These are phyloP conservation scores for Dendrolimus kikuchii DNA, from an alignment of 1,140 invertebrate genomes.

Conservation along the genomic window DNA sequence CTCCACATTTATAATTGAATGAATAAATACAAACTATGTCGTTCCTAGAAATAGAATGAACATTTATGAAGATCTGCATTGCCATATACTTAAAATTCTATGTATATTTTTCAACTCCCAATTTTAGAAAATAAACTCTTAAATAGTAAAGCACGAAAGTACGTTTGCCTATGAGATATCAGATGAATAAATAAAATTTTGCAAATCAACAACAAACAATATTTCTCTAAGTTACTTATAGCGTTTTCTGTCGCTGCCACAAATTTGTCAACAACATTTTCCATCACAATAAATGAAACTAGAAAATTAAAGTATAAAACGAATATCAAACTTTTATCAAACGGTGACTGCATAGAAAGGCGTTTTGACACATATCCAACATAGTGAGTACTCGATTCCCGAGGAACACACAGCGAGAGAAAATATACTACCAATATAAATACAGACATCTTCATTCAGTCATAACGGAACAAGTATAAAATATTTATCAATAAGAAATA, in stretches of 20 bases:
- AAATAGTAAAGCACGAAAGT: constrained; percentile 54
- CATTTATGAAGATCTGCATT: constrained; percentile 70
- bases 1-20: constrained; percentile 49
- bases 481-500: constrained; percentile 73
- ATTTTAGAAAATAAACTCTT: constrained; percentile 60
- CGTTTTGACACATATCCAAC: constrained; percentile 69
- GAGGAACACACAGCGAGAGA: constrained; percentile 59
- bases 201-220: constrained; percentile 66
- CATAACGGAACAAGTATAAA: constrained; percentile 69
- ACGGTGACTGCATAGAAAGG: constrained; percentile 66
- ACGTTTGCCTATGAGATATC: constrained; percentile 57
- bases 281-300: constrained; percentile 56
- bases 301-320: constrained; percentile 23
- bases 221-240: constrained; percentile 39
- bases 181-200: constrained; percentile 69
- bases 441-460: constrained; percentile 69
- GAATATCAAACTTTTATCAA: constrained; percentile 40
- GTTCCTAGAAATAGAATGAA: constrained; percentile 52
- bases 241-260: constrained; percentile 62
- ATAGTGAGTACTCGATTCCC: constrained; percentile 66
- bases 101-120: constrained; percentile 68
- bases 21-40: constrained; percentile 62
- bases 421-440: constrained; percentile 63
- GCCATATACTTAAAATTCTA: constrained; percentile 71
- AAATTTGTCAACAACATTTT: constrained; percentile 67